These are phyloP conservation scores for Pongo abelii DNA, from an alignment of 2,113 vertebrate genomes.

Conservation along the genomic window DNA sequence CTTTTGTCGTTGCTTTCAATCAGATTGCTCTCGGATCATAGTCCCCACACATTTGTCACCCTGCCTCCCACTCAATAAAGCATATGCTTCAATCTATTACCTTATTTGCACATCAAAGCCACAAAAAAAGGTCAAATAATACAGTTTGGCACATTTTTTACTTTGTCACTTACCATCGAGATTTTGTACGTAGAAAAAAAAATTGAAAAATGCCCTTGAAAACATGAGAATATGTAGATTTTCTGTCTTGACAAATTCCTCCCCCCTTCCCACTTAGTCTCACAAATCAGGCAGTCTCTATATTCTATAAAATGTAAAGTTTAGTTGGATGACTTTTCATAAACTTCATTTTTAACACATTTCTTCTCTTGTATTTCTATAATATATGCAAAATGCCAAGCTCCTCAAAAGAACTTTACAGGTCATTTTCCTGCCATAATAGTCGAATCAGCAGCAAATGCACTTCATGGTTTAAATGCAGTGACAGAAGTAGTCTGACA, in stretches of 20 bases:
- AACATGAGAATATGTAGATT: conserved; percentile 67
- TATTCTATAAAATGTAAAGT: conserved; percentile 72
- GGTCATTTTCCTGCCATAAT: conserved; percentile 82
- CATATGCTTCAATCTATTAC: conserved; percentile 64
- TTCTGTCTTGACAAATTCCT: conserved; percentile 72
- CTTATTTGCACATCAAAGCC: conserved; percentile 56
- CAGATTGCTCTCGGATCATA: neutral
- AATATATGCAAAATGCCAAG: conserved; percentile 82
- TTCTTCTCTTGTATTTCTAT: conserved; percentile 77
- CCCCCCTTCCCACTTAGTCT: conserved; percentile 46
- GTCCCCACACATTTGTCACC: neutral
- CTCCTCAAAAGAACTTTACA: conserved; percentile 81
- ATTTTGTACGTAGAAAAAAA: conserved; percentile 56
- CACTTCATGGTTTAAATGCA: conserved; percentile 78
- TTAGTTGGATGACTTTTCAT: conserved; percentile 75
- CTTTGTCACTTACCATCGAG: conserved; percentile 64
- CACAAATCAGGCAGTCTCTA: conserved; percentile 75
- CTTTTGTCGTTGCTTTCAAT: neutral
- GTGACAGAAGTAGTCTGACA: conserved; percentile 69
- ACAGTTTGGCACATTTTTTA: conserved; percentile 60
- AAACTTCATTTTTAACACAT: conserved; percentile 81
- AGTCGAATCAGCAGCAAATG: conserved; percentile 80
- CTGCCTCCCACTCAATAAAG: neutral
- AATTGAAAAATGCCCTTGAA: conserved; percentile 75
- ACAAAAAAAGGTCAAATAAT: conserved; percentile 60